Evolutionary conservation across 2,113 vertebrate genomes (phyloP).

Genomic region (Suncus etruscus): DNA sequence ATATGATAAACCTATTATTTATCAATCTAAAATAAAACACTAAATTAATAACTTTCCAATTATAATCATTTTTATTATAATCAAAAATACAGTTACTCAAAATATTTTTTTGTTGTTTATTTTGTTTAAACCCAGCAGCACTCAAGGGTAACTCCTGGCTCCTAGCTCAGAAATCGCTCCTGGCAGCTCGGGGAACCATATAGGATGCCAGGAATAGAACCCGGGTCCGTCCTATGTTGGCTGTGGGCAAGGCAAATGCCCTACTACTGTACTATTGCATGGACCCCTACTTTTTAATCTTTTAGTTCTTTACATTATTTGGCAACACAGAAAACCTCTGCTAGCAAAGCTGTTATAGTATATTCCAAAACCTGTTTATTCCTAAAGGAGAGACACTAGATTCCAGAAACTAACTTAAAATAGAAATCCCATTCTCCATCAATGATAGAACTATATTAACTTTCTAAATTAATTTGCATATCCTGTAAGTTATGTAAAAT

Average conservation of each 20-base stretch:
- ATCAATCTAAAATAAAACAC: constrained; percentile 3
- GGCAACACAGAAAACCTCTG: background rate
- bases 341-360: background rate
- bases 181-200: no score
- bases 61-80: constrained; percentile 13
- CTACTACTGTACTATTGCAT: no score
- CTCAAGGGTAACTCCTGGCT: no score
- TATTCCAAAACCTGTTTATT: background rate
- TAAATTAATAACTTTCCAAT: background rate
- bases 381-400: background rate
- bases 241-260: no score
- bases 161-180: no score
- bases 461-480: background rate
- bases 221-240: no score
- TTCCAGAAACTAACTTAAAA: constrained; percentile 8
- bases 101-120: no score
- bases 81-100: no score
- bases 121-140: no score
- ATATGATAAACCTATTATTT: background rate
- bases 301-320: background rate
- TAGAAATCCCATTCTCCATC: background rate
- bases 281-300: no score
- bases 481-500: background rate
- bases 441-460: background rate
- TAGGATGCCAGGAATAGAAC: no score